Base-by-base conservation (phyloP, 2,113 vertebrate species). In the Synodontis membranacea region DNA sequence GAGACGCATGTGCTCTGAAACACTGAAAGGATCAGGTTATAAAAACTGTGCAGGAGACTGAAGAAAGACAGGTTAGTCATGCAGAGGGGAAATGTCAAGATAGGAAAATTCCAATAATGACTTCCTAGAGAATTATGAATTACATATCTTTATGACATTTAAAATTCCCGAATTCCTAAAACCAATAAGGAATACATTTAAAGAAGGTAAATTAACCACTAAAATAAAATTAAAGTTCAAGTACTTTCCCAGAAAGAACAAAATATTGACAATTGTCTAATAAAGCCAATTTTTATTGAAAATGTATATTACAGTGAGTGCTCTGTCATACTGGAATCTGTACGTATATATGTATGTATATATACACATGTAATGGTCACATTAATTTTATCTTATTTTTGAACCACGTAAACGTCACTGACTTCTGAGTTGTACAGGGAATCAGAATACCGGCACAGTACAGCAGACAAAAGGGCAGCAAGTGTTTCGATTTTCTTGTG, bases 221-320 rank as follows among this genome's bases (percentile, higher is more conserved):
- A 15, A 85, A 66, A 28, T 62, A 83, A 70, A 14, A 5, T 70
- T 78, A 66, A 56, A n/a, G 93, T 80, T 50, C 72, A 68, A 68
- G 31, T 90, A 86, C 88, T 86, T n/a, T 19, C 28, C 23, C 31
- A 76, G 4, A 80, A 80, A 80, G 80, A 54, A 74, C 50, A 88
- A 88, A 72, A 85, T 83, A 87, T 66, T 82, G 74, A 86, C 83
- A 86, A 79, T 89, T 76, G 93, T 95, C 95, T 98, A 98, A 90
- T 95, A 98, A 99, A 98, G 88, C 95, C 94, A 95, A 96, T 96
- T 97, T 99, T 99, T 99, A 99, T 99, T 99, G 97, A 96, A 97
- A 98, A 97, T 91, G 93, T 93, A 94, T 93, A 96, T 95, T 97
- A 99, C 97, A 99, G 95, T 95, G 94, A 96, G 97, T 94, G 94